phyloP scores from a whole-genome alignment of 1,140 invertebrate species.

The Lepidostoma basale region DNA sequence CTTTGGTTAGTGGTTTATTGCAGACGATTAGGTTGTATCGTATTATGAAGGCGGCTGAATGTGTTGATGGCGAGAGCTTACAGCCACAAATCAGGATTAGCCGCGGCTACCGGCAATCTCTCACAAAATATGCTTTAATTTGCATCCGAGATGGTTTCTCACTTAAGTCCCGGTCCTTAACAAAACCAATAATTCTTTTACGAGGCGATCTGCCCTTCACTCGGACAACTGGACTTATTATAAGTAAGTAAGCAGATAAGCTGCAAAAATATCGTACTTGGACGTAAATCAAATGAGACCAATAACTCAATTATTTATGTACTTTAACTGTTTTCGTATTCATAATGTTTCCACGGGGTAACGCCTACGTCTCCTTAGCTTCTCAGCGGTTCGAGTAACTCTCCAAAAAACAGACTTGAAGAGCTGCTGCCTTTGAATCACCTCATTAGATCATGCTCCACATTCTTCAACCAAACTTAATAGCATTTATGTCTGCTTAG shows the following conservation, averaged over 20 bases:
- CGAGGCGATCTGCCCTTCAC: background rate
- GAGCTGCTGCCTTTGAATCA: no score
- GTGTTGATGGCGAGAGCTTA: background rate
- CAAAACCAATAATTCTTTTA: background rate
- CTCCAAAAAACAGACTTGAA: no score
- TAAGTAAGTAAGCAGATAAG: background rate
- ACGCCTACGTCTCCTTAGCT: no score
- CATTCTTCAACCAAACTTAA: no score
- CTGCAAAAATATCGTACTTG: background rate
- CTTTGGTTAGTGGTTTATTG: no score
- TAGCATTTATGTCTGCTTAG: no score
- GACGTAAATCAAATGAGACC: background rate
- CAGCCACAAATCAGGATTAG: slow-evolving; percentile 24
- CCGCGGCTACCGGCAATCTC: background rate
- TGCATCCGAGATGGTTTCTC: background rate
- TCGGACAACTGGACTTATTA: background rate
- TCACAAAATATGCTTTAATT: slow-evolving; percentile 14
- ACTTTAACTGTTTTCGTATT: no score
- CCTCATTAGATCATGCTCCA: no score
- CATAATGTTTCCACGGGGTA: no score
- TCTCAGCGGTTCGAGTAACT: no score
- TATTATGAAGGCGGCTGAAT: background rate
- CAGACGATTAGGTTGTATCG: no score
- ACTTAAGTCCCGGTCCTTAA: background rate
- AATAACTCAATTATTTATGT: no score